Base-by-base conservation (phyloP, 2,797 vertebrate genomes). In the Crenuchus spilurus region DNA sequence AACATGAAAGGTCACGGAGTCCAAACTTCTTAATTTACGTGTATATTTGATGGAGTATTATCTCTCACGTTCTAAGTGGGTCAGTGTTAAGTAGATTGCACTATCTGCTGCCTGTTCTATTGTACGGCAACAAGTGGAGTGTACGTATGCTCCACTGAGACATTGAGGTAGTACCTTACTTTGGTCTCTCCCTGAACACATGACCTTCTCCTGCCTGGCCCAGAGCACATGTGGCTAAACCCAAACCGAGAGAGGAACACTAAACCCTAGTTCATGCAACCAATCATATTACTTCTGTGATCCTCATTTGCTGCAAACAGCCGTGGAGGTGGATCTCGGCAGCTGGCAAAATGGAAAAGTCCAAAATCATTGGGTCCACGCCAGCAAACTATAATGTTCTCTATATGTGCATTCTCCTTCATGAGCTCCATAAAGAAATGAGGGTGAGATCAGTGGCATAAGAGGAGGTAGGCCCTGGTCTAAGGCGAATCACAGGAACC, bases 121-220 rank as follows among this genome's bases (percentile, higher is more conserved):
- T 49, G 18, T 3, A 48, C 10, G 18, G 6, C 44, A 51, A 20
- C 44, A 20, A 20, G 20, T 51, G 20, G 7, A 24, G 9, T 24
- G 20, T 13, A 51, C n/a, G 14, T n/a, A n/a, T 16, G 18, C 54
- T 20, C 16, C 22, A 26, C 60, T 16, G 6, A 66, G 39, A 41
- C 49, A 8, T 18, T 39, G 41, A 69, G n/a, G 49, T 48, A 46
- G 37, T 42, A 35, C 44, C 46, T 74, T 28, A 61, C 51, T 51
- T 79, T 71, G 77, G 61, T 64, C 68, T 76, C 18, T 13, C 20
- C 57, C 26, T 18, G 74, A 76, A 30, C 75, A 46, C 68, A 71
- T 42, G 49, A 57, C 60, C 75, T 44, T 75, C 64, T 76, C 68
- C 67, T 76, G 41, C 60, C 61, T 55, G 60, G 52, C 68, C 42